These are phyloP conservation scores for Chloroceryle aenea DNA, from an alignment of 2,113 vertebrate genomes.

Conservation along the genomic window DNA sequence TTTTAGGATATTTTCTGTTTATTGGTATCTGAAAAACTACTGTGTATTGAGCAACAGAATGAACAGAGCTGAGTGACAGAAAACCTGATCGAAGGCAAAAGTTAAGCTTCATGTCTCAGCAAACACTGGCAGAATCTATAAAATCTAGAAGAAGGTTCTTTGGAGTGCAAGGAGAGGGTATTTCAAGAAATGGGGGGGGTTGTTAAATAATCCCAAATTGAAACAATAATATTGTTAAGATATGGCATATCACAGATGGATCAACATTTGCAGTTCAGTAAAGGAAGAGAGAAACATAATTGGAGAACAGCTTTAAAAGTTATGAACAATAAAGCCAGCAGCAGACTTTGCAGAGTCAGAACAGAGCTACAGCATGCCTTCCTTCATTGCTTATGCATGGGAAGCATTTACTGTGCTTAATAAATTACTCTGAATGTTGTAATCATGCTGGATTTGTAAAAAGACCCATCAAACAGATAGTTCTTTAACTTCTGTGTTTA, in stretches of 20 bases:
- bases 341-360: conserved; percentile 9
- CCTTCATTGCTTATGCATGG: conserved; percentile 30
- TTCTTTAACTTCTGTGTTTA: background rate
- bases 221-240: background rate
- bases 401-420: background rate
- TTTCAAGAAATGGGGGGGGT: background rate
- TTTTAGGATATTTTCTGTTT: background rate
- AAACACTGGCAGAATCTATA: background rate
- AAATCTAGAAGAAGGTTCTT: background rate
- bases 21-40: background rate
- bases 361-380: background rate
- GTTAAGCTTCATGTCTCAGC: background rate
- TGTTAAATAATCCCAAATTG: background rate
- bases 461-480: conserved; percentile 8
- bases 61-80: background rate
- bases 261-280: background rate
- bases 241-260: background rate
- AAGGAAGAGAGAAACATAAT: background rate
- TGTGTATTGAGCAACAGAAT: background rate
- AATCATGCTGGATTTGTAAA: background rate
- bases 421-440: conserved; percentile 16
- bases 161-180: background rate
- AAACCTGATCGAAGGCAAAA: background rate
- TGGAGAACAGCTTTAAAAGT: background rate
- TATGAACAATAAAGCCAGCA: background rate